Base-by-base conservation (phyloP, 1,140 invertebrate species). In the Apocrypta bakeri region DNA sequence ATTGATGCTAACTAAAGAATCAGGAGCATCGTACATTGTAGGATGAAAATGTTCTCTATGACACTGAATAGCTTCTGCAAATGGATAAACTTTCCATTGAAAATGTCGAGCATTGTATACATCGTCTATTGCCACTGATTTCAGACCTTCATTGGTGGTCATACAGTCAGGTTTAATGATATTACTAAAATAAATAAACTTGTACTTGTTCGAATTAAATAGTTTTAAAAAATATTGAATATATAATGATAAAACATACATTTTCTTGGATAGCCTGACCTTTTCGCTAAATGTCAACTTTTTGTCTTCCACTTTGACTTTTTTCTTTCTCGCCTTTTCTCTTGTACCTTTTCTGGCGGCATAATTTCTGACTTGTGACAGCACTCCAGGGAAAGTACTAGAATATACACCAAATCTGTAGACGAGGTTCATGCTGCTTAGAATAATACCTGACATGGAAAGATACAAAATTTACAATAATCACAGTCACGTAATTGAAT, bases 31-130 rank as follows among this genome's bases (percentile, higher is more conserved):
- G 81, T 94, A 95, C 90, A 97, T 94, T 48, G 95, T 94, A 0
- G 96, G 95, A 89, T 97, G 95, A 89, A 97, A 95, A 0, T 94
- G 94, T 91, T 97, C 96, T 72, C 95, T 93, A 87, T 96, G 95
- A 85, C 92, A 94, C 79, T 94, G 88, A 9, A 97, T 91, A n/a
- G 96, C 96, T 87, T 97, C 96, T 42, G 91, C 90, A 21, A 97
- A 94, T 3, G 93, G 89, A 90, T 95, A 96, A 0, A 94, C 89
- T 84, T 93, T 93, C 93, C 92, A 94, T 81, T 92, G 91, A 84
- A 95, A 95, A 88, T 94, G 94, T 75, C 92, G 92, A 17, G 92
- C 86, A 11, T 94, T 87, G 86, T 93, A 97, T 6, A 96, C 95
- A 92, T 97, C 92, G 88, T 97, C 96, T 37, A 89, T 89, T 1